Base-by-base conservation (phyloP, 2,113 vertebrate genomes). In the Rostratula benghalensis region DNA sequence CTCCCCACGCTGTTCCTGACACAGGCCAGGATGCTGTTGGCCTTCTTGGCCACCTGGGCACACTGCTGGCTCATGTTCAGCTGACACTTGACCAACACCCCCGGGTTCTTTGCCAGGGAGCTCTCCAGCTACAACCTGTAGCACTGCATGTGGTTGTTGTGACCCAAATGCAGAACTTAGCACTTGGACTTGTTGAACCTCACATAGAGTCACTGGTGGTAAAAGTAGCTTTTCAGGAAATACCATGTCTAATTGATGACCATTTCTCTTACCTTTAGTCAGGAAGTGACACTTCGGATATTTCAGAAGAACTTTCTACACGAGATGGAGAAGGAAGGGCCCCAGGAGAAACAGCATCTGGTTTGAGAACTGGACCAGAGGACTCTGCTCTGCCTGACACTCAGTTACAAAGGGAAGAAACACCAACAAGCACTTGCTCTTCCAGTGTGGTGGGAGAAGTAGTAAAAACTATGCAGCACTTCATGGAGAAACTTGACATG, bases 401-500 rank as follows among this genome's bases (percentile, higher is more conserved):
- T 39, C 94, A 79, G 2, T 69, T 95, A 51, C 95, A 89, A 68
- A 84, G 60, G 22, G 94, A 97, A 39, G 97, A 97, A 30, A 61
- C 87, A 50, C 89, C 86, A 68, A 76, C 88, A 31, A 92, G 70
- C 43, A 79, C 87, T 70, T 97, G 91, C 56, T 83, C 89, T 78
- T 86, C 97, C 11, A 57, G 8, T 5, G 84, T 86, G 33, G 97
- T 98, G 84, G 96, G 83, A 89, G 84, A 95, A 83, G 97, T 95
- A 19, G 96, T 98, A 11, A 95, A 96, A 94, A 97, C 95, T 69
- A 97, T 99, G 83, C 97, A 90, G 48, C 90, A 91, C 8, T 96
- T 99, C 82, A 99, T 99, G 98, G 95, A 96, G 25, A 95, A 98
- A 75, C 98, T 98, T 6, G 85, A 97, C n/a, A 90, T 98, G 93